Evolutionary conservation across 2,888 invertebrate species (phyloP).

Genomic region (Harpagoxenus sublaevis): DNA sequence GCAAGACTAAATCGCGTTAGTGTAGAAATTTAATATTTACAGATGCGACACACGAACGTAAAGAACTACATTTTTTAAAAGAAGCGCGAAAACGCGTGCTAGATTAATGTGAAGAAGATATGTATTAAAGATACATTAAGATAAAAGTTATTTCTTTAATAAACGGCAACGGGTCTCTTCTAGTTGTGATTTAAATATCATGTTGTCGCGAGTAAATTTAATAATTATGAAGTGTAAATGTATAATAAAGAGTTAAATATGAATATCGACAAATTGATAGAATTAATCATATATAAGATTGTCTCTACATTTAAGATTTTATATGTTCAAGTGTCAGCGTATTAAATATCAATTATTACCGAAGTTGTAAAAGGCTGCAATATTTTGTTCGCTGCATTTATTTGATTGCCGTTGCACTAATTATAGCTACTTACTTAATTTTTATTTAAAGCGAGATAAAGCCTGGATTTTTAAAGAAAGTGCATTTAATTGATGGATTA

Average conservation of each 20-base stretch:
- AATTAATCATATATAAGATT: neutral
- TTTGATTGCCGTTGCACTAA: conserved; percentile 46
- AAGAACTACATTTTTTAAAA: neutral
- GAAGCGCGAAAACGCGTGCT: neutral
- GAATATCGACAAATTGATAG: neutral
- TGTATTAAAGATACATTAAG: neutral
- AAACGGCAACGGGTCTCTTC: neutral
- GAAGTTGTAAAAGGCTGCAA: neutral
- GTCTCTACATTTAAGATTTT: neutral
- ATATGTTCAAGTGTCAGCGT: neutral
- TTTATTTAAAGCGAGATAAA: conserved; percentile 48
- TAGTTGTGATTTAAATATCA: neutral
- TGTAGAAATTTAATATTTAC: conserved; percentile 45
- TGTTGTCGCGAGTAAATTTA: neutral
- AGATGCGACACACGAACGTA: neutral
- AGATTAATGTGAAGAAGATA: neutral
- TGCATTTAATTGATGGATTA: neutral
- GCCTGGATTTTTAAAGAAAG: neutral
- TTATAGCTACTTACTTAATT: conserved; percentile 26
- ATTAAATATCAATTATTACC: too few species aligned
- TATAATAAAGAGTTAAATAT: neutral
- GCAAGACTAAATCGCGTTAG: conserved; percentile 31
- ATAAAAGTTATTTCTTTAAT: conserved; percentile 4
- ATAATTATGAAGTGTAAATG: neutral
- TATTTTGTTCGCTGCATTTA: conserved; percentile 34